Conservation (phyloP, 2,888 invertebrate species). For the Rhodophaea formosa region DNA sequence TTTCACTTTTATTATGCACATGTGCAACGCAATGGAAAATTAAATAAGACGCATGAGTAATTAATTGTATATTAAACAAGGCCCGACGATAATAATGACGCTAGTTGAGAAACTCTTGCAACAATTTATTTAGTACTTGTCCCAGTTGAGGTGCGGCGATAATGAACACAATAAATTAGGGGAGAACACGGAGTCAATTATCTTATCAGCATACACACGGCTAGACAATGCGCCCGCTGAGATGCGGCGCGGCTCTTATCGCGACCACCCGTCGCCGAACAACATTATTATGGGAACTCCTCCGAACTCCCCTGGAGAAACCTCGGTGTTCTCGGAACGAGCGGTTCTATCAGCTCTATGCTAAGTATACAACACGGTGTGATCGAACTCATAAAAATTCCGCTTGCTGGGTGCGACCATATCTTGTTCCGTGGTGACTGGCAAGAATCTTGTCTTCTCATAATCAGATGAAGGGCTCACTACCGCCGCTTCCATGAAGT, state of each 20-base stretch:
- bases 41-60: conserved; percentile 17
- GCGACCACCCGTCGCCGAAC: conserved; percentile 53
- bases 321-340: conserved; percentile 25
- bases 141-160: conserved; percentile 37
- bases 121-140: conserved; percentile 27
- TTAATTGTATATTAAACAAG: conserved; percentile 23
- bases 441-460: conserved; percentile 41
- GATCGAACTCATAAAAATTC: conserved; percentile 44
- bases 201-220: conserved; percentile 51
- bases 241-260: conserved; percentile 47
- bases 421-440: conserved; percentile 25
- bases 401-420: conserved; percentile 22
- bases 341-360: conserved; percentile 23
- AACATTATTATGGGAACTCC: conserved; percentile 43
- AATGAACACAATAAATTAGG: conserved; percentile 42
- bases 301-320: conserved; percentile 1
- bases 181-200: conserved; percentile 42
- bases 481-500: conserved; percentile 47
- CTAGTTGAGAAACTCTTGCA: conserved; percentile 10
- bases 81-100: conserved; percentile 16
- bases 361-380: conserved; percentile 25
- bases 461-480: conserved; percentile 39
- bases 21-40: conserved; percentile 33
- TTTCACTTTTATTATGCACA: conserved; percentile 69
- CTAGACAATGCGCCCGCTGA: conserved; percentile 50